phyloP scores from a whole-genome alignment of 2,797 vertebrate genomes.

The Gadopsis bispinosus region DNA sequence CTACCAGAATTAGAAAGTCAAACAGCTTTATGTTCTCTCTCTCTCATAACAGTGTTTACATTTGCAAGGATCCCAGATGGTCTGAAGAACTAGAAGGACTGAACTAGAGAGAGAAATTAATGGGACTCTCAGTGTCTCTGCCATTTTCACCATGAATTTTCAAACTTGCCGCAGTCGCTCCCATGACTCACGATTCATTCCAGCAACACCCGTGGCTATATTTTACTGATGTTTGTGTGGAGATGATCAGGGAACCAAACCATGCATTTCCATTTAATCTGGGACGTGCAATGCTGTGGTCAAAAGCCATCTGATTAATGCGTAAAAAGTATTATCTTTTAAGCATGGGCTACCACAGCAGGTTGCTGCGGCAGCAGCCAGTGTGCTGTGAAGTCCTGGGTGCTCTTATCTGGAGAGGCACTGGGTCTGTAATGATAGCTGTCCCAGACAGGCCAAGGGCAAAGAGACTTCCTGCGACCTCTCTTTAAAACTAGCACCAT shows the following conservation, averaged over 20 bases:
- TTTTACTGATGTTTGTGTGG: slow-evolving; percentile 42
- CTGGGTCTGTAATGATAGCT: slow-evolving; percentile 68
- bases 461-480: slow-evolving; percentile 48
- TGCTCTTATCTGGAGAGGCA: slow-evolving; percentile 69
- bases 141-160: slow-evolving; percentile 20
- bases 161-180: slow-evolving; percentile 22
- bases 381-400: slow-evolving; percentile 56
- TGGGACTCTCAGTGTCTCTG: slow-evolving; percentile 14
- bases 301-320: slow-evolving; percentile 69
- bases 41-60: slow-evolving; percentile 37
- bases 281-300: slow-evolving; percentile 42
- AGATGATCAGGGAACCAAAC: slow-evolving; percentile 56
- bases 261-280: slow-evolving; percentile 68
- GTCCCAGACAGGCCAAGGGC: slow-evolving; percentile 69
- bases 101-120: slow-evolving; percentile 13
- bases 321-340: slow-evolving; percentile 68
- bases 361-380: slow-evolving; percentile 40
- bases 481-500: slow-evolving; percentile 37
- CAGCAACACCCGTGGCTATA: slow-evolving; percentile 16
- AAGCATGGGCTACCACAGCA: slow-evolving; percentile 64
- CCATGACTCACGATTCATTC: slow-evolving; percentile 10
- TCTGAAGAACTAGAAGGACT: slow-evolving; percentile 21
- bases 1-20: slow-evolving; percentile 29
- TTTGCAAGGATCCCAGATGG: slow-evolving; percentile 47
- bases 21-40: slow-evolving; percentile 25